Evolutionary conservation across 2,888 invertebrate genomes (phyloP).

Genomic region (Laspeyria flexula): DNA sequence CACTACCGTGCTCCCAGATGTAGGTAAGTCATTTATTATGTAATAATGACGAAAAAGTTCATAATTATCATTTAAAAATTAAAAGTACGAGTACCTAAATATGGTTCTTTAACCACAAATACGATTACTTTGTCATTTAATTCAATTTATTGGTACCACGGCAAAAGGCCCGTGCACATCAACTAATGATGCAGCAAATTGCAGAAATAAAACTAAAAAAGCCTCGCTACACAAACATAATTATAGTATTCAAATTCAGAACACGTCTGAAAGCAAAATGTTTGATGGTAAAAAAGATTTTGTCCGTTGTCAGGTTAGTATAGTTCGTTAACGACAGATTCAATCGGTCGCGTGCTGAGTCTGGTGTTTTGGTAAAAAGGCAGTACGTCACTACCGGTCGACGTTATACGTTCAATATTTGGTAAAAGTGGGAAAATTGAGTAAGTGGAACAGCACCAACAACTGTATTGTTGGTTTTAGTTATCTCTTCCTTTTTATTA

Average conservation of each 20-base stretch:
- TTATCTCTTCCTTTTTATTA: background rate
- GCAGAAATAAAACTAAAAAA: slow-evolving; percentile 7
- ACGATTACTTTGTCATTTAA: no score
- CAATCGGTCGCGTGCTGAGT: slow-evolving; percentile 53
- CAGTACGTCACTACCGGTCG: slow-evolving; percentile 38
- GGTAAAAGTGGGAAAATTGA: slow-evolving; percentile 1
- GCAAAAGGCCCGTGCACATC: background rate
- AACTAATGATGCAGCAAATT: slow-evolving; percentile 27
- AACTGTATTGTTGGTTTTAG: background rate
- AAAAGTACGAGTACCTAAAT: no score
- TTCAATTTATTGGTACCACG: no score
- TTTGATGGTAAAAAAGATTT: slow-evolving; percentile 54
- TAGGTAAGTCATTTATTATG: no score
- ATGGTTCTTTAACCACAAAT: no score
- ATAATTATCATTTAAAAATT: no score
- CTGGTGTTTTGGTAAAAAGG: slow-evolving; percentile 45
- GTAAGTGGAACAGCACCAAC: background rate
- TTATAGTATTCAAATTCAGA: slow-evolving; percentile 43
- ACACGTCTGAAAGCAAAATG: slow-evolving; percentile 45
- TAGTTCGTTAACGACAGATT: slow-evolving; percentile 63
- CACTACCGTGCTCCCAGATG: no score
- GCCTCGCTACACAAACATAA: slow-evolving; percentile 2
- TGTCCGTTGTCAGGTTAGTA: slow-evolving; percentile 52
- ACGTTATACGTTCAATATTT: slow-evolving; percentile 24
- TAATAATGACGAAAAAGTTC: no score